Evolutionary conservation across 1,140 invertebrate genomes (phyloP), one percentile per base, ranked within the genome.

Genomic region (Drosophila nigrodunni): DNA sequence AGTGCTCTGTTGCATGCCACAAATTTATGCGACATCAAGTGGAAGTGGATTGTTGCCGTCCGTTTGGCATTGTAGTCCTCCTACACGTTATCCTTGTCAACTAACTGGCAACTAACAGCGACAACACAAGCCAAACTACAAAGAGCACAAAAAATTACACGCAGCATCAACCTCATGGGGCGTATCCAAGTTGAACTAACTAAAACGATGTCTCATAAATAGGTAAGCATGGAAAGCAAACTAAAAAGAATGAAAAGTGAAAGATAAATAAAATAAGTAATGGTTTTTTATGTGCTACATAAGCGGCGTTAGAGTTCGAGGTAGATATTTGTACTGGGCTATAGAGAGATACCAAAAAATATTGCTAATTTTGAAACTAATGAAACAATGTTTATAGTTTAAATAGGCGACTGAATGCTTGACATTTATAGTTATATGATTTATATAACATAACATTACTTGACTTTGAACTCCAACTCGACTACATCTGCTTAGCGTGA

Each of bases 11-110:
- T 70, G 72, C 55, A 65, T 43, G 61, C 52, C 68, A 73, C 61
- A 79, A 79, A 79, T 79, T 79, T 79, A 79, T 79, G 77, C 74
- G 77, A 73, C 74, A 54, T 68, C 77, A 79, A 78, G 64, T 59
- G 69, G 68, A 73, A 77, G 57, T 54, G 57, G 68, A 75, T 64
- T 64, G 58, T 37, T 41, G 52, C 50, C 61, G 61, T 72, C 57
- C 65, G 60, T 41, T 71, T 54, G 49, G 49, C 68, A 30, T 30
- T 30, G 35, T 44, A 57, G 44, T 44, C 62, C 41, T 71, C 44
- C 11, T 62, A 9, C 49, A 30, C 39, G 34, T 76, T 71, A 59
- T 71, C 60, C 68, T 58, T 72, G 68, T 72, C 68, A 76, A 55
- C 11, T 55, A 76, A 55, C 11, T 60, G 57, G 18, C 18, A 59